A percentile compares a stretch with the other conserved stretches of the same genome.
Evolutionary conservation across 2,888 invertebrate species (phyloP).

Genomic region (Hypercompe scribonia): DNA sequence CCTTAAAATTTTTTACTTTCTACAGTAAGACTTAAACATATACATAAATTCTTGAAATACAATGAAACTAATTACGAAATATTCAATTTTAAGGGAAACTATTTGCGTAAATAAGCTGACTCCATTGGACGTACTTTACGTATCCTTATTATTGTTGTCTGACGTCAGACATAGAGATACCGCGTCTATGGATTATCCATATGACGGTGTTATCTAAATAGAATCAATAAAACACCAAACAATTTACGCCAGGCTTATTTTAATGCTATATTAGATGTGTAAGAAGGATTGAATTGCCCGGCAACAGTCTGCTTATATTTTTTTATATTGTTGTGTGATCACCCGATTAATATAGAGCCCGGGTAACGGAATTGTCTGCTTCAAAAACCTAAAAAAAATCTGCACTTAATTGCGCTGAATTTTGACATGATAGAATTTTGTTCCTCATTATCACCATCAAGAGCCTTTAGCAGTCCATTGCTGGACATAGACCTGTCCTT

Average conservation of each 20-base stretch:
- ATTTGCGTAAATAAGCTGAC: constrained; percentile 15
- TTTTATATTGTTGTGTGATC: background rate
- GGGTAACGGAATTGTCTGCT: no score
- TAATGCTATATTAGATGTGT: background rate
- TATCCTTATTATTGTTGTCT: background rate
- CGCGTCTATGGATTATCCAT: background rate
- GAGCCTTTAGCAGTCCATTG: no score
- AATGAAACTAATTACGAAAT: constrained; percentile 21
- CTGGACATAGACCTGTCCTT: no score
- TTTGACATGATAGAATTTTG: no score
- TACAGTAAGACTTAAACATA: constrained; percentile 20
- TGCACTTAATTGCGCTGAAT: no score
- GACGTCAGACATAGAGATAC: background rate
- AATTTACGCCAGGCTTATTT: background rate
- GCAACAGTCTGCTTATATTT: background rate
- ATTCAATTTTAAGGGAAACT: constrained; percentile 22
- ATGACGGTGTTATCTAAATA: background rate
- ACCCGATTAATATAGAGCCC: no score
- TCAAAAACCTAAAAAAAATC: no score
- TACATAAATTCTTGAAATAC: constrained; percentile 8
- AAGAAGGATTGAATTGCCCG: background rate
- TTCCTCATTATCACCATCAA: no score
- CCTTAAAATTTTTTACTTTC: constrained; percentile 31
- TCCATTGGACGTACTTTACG: background rate
- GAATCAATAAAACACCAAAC: background rate